Evolutionary conservation across 2,888 invertebrate species (phyloP), one percentile per base, ranked within the genome.

Genomic region (Sinodicranocentrus sp.): DNA sequence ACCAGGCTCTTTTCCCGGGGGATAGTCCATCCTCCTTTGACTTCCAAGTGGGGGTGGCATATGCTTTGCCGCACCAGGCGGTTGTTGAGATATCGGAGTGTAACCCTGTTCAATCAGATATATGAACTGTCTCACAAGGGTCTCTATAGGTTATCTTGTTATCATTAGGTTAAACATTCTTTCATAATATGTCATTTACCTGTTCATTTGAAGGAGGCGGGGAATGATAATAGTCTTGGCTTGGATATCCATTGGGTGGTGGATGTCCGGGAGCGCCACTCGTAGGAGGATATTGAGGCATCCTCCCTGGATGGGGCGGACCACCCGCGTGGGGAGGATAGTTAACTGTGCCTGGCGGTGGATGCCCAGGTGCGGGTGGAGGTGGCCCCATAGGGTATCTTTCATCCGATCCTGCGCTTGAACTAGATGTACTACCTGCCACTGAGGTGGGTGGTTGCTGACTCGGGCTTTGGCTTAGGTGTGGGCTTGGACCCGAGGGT

Each of bases 241-340:
- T 84, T 33, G 89, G 89, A 89, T 89, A 89, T 1, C 89, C 88
- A 77, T 87, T 87, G 23, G 87, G 83, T 10, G 83, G 83, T 13
- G 82, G 70, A 57, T 77, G 72, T n/a, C 83, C 83, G 0, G 76
- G 77, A 23, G 85, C 63, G 15, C 83, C 94, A 89, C 95, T 94
- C 89, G 95, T 94, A 89, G 95, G 95, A 90, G 92, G 91, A 90
- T 95, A 95, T 89, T 95, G 94, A 89, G 94, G 95, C 92, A 95
- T 94, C 91, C 94, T 94, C 86, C 94, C 93, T 89, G 94, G 94
- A 85, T 93, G 93, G 91, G 92, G 90, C 91, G 92, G 89, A 92
- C 92, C 83, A 92, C 91, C 87, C 19, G 79, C 63, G 59, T 78
- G 85, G 17, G 86, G 83, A 52, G 82, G 73, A 33, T 87, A 84